Evolutionary conservation across 2,888 invertebrate genomes (phyloP), one percentile per base, ranked within the genome.

Genomic region (Sipha maydis): DNA sequence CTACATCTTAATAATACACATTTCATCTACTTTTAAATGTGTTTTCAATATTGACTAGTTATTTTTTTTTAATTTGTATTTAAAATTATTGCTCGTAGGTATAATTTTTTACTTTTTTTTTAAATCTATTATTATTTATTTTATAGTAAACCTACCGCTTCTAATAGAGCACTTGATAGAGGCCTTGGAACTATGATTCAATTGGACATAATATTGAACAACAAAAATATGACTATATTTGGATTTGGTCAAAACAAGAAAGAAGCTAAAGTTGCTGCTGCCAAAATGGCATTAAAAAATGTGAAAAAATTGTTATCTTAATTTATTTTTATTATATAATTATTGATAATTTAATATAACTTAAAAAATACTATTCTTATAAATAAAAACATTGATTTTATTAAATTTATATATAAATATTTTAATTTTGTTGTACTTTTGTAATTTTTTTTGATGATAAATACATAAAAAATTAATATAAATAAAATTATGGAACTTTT

Each of bases 201-300:
- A 14, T 88, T 91, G 19, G 90, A 91, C 25, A 89, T 91, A 1
- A 80, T 83, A 8, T 54, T 89, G 41, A 69, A 89, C 56, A 86
- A 85, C 21, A 92, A 93, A 34, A 92, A 92, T 31, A 93, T 93
- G 90, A 92, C 93, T 0, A 95, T 95, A 0, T 93, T 94, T 91
- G 97, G 97, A 0, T 94, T 95, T 90, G 97, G 96, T 0, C 91
- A 91, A 0, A 96, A 95, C 91, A 95, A 94, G 91, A 92, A 92
- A 25, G 93, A 94, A 91, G 96, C 96, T 0, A 96, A 95, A 91
- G 93, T 95, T 48, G 95, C 96, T 0, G 96, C 96, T 0, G 95
- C 97, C 0, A 97, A 97, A 91, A 93, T 95, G 89, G 96, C 96
- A 0, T 92, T 97, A 67, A 89, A 83, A 78, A 80, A 78, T 71